Evolutionary conservation across 2,888 invertebrate genomes (phyloP), one percentile per base, ranked within the genome.

Genomic region (Perithous albicinctus): DNA sequence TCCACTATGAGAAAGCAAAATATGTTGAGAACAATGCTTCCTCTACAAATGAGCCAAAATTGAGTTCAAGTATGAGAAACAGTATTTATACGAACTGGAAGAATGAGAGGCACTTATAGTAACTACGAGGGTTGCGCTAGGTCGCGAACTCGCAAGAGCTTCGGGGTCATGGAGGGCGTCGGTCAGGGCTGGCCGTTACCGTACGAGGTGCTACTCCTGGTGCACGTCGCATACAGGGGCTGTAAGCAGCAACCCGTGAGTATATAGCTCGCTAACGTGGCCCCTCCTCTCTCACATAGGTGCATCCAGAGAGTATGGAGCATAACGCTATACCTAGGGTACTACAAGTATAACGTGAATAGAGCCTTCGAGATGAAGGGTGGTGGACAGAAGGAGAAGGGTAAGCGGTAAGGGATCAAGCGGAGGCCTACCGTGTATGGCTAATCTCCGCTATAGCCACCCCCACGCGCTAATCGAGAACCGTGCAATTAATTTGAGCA

Each of bases 401-500:
- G 29, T 48, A 41, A 32, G 23, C 32, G 67, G 29, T 15, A 56
- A 48, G 72, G 74, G 69, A 67, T 23, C 61, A 29, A 66, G 18
- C 46, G 38, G 32, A 66, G 26, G 46, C 32, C 59, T 59, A 48
- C 41, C 74, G 43, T 70, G 82, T 77, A 78, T 61, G 85, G 86
- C 86, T 88, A 90, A 90, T 90, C 88, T 87, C 73, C 79, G 77
- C 73, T 80, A 32, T 59, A 85, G 80, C 85, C 82, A 66, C 76
- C 75, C 67, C 85, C 84, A 83, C 83, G 83, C 85, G 84, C 86
- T 90, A 89, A 90, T 91, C 89, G 88, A 89, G 89, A 87, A 86
- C 85, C 87, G 64, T 85, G 87, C 90, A 90, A 91, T 91, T 90
- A 91, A 91, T 90, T 91, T 89, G 78, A 84, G 85, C 88, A 86